These are phyloP conservation scores for Murina feae DNA, from an alignment of 2,113 vertebrate genomes.

Conservation along the genomic window DNA sequence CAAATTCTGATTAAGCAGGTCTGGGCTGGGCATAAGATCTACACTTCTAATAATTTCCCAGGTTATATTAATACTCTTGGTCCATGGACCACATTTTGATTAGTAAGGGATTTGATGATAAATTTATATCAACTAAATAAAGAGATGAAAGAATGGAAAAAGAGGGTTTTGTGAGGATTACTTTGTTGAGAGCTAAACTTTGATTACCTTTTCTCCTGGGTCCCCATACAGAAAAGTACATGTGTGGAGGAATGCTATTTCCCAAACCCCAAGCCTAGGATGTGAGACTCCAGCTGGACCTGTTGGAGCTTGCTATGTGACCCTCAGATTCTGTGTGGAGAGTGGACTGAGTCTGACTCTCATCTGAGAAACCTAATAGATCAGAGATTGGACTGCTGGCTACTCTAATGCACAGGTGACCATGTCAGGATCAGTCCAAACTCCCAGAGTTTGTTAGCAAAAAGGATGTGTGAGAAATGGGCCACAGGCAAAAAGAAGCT, in stretches of 20 bases:
- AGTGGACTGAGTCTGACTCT: not conserved
- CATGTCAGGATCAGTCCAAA: not conserved
- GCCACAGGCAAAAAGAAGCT: not conserved
- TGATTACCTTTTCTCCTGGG: not conserved
- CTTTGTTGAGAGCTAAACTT: not conserved
- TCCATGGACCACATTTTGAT: not conserved
- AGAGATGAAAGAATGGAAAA: not conserved
- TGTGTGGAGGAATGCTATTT: not conserved
- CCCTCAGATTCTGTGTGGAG: not conserved
- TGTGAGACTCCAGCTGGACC: not conserved
- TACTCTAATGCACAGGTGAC: not conserved
- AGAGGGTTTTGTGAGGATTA: not conserved
- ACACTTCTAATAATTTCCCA: not conserved
- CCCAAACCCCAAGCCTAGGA: not conserved
- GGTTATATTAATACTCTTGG: not conserved
- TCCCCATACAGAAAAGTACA: not conserved
- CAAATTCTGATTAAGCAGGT: not conserved
- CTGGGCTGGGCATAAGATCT: not conserved
- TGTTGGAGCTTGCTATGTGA: not conserved
- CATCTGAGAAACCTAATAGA: not conserved
- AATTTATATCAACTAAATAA: not conserved
- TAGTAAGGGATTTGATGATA: not conserved
- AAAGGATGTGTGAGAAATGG: not conserved
- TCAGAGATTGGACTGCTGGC: not conserved
- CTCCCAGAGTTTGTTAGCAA: not conserved